Percentiles rank a stretch among this genome's conserved stretches.
phyloP scores from a whole-genome alignment of 2,797 vertebrate species.

The Tauraco hartlaubi region DNA sequence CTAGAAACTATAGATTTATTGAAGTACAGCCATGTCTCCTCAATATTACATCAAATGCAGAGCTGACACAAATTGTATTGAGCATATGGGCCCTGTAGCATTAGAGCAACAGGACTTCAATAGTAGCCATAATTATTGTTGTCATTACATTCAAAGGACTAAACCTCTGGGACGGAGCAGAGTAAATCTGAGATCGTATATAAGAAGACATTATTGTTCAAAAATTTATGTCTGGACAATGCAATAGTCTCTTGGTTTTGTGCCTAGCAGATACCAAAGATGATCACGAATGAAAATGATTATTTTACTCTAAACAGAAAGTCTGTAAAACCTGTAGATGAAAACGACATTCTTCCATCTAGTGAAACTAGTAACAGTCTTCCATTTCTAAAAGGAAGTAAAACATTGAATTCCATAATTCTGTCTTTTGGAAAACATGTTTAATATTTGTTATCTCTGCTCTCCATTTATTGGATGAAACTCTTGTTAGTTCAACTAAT shows the following conservation, averaged over 20 bases:
- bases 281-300: neutral
- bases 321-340: neutral
- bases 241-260: neutral
- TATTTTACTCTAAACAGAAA: neutral
- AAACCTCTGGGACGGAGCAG: neutral
- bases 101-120: neutral
- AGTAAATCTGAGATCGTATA: neutral
- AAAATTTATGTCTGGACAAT: neutral
- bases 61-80: neutral
- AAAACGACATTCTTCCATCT: neutral
- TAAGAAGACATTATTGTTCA: neutral
- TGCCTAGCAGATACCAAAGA: neutral
- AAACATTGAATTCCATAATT: neutral
- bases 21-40: neutral
- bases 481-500: neutral
- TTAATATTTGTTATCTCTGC: neutral
- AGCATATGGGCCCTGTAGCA: neutral
- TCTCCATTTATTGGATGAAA: neutral
- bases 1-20: neutral
- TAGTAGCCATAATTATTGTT: neutral
- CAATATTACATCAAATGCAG: neutral
- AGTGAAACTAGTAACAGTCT: neutral
- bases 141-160: neutral
- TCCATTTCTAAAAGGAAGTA: neutral
- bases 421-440: neutral